phyloP scores from a whole-genome alignment of 2,113 vertebrate species.

The Callaeas wilsoni region DNA sequence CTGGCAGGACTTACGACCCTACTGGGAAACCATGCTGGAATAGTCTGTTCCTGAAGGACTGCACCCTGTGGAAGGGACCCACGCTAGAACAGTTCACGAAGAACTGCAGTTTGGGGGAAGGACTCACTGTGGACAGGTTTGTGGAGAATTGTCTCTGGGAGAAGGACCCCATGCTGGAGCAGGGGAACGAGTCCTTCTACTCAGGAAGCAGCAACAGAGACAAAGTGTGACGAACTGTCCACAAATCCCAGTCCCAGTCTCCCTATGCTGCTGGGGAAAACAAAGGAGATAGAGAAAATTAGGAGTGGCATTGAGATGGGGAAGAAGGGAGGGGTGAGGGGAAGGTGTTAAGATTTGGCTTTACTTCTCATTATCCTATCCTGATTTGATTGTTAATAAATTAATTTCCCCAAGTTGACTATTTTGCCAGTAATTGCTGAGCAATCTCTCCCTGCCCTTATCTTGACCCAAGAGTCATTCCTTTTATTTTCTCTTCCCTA shows the following conservation, averaged over 20 bases:
- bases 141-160: background rate
- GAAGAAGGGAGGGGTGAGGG: background rate
- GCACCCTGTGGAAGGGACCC: background rate
- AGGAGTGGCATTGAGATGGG: background rate
- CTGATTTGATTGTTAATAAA: background rate
- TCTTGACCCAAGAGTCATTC: background rate
- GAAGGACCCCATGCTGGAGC: background rate
- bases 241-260: background rate
- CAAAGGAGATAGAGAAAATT: background rate
- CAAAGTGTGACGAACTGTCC: background rate
- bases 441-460: background rate
- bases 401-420: background rate
- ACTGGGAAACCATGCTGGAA: background rate
- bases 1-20: background rate
- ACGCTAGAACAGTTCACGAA: background rate
- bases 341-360: background rate
- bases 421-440: background rate
- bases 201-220: background rate
- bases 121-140: background rate
- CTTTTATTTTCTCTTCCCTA: background rate
- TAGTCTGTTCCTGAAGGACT: background rate
- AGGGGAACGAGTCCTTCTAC: background rate
- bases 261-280: background rate
- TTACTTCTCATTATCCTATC: background rate
- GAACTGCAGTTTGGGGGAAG: background rate